Evolutionary conservation across 2,113 vertebrate species (phyloP), one percentile per base, ranked within the genome.

Genomic region (Gobio gobio): DNA sequence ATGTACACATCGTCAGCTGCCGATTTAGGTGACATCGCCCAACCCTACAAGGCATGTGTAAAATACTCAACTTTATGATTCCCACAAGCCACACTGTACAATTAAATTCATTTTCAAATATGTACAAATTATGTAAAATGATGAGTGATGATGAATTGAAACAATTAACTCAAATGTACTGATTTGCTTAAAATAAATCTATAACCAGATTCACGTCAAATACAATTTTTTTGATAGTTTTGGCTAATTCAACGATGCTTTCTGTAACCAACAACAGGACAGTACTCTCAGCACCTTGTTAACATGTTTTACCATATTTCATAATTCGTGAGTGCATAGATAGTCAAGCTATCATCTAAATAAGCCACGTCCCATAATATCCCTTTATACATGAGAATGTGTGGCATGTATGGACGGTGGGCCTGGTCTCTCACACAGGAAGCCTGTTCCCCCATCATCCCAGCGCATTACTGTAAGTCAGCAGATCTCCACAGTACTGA

Each of bases 401-500:
- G 59, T 22, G 24, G 78, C 43, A 81, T 51, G 24, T 33, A 16
- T 36, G 43, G n/a, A 40, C 9, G n/a, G 40, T 51, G 36, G 24
- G 43, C 61, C 24, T 63, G 33, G 29, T 49, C 64, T 36, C 18
- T 43, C 4, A 78, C 33, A 85, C 59, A 77, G 47, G 45, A 70
- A 68, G 33, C 22, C 33, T 22, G 4, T 59, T 10, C 76, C 54
- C 20, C 14, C 56, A 36, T 51, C 75, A 16, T 24, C 40, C 47
- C n/a, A 13, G 12, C 9, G 7, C 36, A 84, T 87, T 84, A 66
- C 68, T 20, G 16, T 18, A 59, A 24, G 18, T 85, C 78, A 87
- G 86, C 78, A 76, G n/a, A 82, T 85, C 68, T 87, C 14, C 84
- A 85, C 40, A 47, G 24, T 40, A 75, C 58, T 74, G 56, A 68